phyloP scores from a whole-genome alignment of 2,113 vertebrate genomes.

The Otus sunia region DNA sequence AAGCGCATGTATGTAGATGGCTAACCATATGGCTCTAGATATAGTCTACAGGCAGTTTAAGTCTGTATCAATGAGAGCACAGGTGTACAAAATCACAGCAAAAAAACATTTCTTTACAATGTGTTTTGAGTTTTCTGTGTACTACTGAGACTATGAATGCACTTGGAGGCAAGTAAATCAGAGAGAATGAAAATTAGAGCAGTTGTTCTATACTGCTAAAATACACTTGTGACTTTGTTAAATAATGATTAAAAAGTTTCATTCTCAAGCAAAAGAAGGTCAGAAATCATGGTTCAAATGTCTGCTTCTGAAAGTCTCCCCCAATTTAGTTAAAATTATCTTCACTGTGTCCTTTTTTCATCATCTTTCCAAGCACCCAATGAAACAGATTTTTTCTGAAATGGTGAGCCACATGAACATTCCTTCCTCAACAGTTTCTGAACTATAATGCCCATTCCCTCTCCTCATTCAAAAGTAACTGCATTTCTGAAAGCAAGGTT shows the following conservation, averaged over 20 bases:
- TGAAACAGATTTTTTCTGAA: not conserved
- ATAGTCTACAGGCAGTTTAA: not conserved
- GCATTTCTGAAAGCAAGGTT: not conserved
- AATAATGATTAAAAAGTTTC: not conserved
- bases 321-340: not conserved
- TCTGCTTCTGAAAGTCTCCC: not conserved
- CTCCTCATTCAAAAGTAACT: not conserved
- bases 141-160: slow-evolving; percentile 44
- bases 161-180: slow-evolving; percentile 49
- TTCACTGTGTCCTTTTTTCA: not conserved
- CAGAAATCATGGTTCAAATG: not conserved
- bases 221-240: slow-evolving; percentile 29
- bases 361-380: not conserved
- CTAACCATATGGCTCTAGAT: not conserved
- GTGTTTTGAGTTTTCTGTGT: slow-evolving; percentile 10
- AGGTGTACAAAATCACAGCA: slow-evolving; percentile 19
- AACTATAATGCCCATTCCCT: slow-evolving; percentile 27
- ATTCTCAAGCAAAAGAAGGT: not conserved
- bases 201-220: slow-evolving; percentile 32
- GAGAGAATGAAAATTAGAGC: slow-evolving; percentile 42
- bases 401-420: slow-evolving; percentile 18
- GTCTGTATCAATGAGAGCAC: slow-evolving; percentile 18
- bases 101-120: not conserved
- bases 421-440: slow-evolving; percentile 5
- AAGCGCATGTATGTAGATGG: slow-evolving; percentile 4